phyloP scores from a whole-genome alignment of 2,888 invertebrate genomes.

The Agelastica alni region DNA sequence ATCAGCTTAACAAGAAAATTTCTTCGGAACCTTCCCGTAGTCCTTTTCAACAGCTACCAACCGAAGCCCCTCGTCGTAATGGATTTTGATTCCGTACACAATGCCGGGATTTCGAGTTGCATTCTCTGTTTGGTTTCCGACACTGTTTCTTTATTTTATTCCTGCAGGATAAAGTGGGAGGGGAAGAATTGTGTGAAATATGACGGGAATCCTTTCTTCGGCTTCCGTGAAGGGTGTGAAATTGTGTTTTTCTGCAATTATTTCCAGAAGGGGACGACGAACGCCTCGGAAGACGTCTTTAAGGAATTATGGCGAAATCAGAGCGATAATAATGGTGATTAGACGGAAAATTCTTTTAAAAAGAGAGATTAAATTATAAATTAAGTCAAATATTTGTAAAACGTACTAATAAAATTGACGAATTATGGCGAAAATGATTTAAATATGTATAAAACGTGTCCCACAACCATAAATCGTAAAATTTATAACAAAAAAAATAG shows the following conservation, averaged over 20 bases:
- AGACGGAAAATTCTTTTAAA: no score
- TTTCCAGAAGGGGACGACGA: conserved; percentile 14
- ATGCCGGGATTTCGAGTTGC: conserved; percentile 45
- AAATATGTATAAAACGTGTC: no score
- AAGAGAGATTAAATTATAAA: no score
- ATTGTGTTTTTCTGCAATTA: conserved; percentile 37
- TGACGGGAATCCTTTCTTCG: conserved; percentile 28
- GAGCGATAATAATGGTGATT: conserved; percentile 3
- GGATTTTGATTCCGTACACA: conserved; percentile 55
- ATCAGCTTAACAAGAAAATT: conserved; percentile 48
- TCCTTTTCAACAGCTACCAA: conserved; percentile 37
- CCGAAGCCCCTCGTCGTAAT: conserved; percentile 46
- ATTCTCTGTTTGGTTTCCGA: conserved; percentile 44
- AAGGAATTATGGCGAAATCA: conserved; percentile 7
- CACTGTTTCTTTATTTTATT: conserved; percentile 43
- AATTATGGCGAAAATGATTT: no score
- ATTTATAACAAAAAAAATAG: no score
- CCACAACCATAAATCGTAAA: no score
- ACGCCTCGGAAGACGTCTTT: neutral
- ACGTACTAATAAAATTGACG: no score
- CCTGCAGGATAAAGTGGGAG: conserved; percentile 3
- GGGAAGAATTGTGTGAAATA: conserved; percentile 35
- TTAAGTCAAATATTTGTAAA: no score
- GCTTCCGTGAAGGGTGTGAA: conserved; percentile 31
- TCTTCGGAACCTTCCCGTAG: conserved; percentile 38